These are phyloP conservation scores for Zenarchopterus dispar DNA, from an alignment of 2,797 vertebrate genomes.

Conservation along the genomic window DNA sequence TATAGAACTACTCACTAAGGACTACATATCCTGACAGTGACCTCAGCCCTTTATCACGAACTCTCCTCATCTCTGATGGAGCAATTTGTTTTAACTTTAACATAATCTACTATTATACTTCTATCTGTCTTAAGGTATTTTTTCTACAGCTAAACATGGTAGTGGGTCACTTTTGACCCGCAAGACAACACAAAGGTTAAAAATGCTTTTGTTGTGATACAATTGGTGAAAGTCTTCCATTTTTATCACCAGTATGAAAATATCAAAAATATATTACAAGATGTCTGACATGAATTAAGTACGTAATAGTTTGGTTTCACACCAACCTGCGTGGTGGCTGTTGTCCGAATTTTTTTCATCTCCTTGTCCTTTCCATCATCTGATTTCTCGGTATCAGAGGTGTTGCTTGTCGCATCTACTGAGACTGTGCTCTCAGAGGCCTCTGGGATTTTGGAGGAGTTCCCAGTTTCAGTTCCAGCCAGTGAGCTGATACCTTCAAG, in stretches of 20 bases:
- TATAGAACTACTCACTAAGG: slow-evolving; percentile 40
- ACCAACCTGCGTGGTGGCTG: slow-evolving; percentile 90
- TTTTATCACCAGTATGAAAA: too few relatives aligned
- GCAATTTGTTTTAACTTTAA: slow-evolving; percentile 11
- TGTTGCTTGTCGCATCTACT: slow-evolving; percentile 83
- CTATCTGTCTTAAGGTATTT: not conserved
- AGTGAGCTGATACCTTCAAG: slow-evolving; percentile 81
- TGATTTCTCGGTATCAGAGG: slow-evolving; percentile 88
- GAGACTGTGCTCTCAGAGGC: slow-evolving; percentile 77
- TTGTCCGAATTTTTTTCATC: slow-evolving; percentile 92
- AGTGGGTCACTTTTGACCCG: too few relatives aligned
- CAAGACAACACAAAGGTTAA: too few relatives aligned
- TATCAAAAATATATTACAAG: too few relatives aligned
- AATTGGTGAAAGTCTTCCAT: too few relatives aligned
- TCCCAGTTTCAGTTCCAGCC: slow-evolving; percentile 73
- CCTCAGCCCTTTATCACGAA: not conserved
- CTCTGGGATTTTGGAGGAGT: slow-evolving; percentile 78
- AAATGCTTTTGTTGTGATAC: too few relatives aligned
- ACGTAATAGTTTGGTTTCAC: too few relatives aligned
- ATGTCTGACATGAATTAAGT: too few relatives aligned
- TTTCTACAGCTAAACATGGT: too few relatives aligned
- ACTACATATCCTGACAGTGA: slow-evolving; percentile 33
- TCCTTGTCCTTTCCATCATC: slow-evolving; percentile 92
- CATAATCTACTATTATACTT: slow-evolving; percentile 5
- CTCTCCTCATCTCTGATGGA: not conserved